phyloP scores from a whole-genome alignment of 2,797 vertebrate genomes.

The Coluber constrictor region DNA sequence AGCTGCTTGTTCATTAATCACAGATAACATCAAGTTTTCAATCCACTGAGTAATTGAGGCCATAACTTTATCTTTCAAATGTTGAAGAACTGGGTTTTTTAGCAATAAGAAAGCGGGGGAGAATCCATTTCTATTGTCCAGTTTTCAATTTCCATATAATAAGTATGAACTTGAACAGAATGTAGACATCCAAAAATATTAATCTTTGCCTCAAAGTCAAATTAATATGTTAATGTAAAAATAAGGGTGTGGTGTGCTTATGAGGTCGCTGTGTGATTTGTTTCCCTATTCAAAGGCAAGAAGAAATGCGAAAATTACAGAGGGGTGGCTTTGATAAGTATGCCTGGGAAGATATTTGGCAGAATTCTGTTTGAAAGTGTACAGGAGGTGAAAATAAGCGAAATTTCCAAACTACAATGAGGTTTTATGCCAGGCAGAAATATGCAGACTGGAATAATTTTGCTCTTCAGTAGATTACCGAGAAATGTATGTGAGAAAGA shows the following conservation, averaged over 20 bases:
- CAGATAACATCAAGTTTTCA: neutral
- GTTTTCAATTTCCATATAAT: neutral
- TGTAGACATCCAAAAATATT: neutral
- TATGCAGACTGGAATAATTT: neutral
- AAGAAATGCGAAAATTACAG: neutral
- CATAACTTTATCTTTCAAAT: neutral
- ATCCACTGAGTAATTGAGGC: neutral
- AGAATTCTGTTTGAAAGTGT: neutral
- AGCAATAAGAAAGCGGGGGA: neutral
- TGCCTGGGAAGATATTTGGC: neutral
- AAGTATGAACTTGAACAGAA: neutral
- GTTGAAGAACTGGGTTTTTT: neutral
- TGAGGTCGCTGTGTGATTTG: neutral
- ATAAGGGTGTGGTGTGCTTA: neutral
- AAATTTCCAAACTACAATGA: neutral
- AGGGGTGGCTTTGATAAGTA: neutral
- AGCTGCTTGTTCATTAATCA: neutral
- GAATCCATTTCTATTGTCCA: neutral
- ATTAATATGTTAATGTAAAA: neutral
- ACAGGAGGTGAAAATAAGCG: neutral
- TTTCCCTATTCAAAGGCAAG: neutral
- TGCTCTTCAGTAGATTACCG: neutral
- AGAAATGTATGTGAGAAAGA: neutral
- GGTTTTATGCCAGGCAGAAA: neutral
- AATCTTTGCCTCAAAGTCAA: neutral